Percentiles rank a stretch among this genome's conserved stretches.
These are phyloP conservation scores for Salarias fasciatus DNA, from an alignment of 2,797 vertebrate genomes.

Conservation along the genomic window DNA sequence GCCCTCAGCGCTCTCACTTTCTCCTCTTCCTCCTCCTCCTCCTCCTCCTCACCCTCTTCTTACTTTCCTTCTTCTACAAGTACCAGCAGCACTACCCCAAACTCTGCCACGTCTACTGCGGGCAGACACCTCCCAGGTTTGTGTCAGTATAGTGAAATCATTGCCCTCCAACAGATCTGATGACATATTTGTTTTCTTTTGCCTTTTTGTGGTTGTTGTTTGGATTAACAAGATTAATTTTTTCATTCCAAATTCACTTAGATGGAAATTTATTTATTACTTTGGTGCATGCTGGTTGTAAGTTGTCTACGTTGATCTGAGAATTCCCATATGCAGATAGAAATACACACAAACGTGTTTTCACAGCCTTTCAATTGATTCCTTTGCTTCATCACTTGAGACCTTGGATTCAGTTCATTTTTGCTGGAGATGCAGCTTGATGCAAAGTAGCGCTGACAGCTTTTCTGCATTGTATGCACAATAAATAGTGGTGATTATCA, in stretches of 20 bases:
- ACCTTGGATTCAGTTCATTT: slow-evolving; percentile 13
- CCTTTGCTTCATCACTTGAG: no score
- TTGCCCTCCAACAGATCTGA: slow-evolving; percentile 5
- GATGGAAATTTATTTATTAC: background rate
- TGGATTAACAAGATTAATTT: background rate
- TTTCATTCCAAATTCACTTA: background rate
- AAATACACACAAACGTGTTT: no score
- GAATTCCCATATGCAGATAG: background rate
- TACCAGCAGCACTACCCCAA: slow-evolving; percentile 64
- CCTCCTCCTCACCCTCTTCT: slow-evolving; percentile 59
- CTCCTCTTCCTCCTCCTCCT: slow-evolving; percentile 55
- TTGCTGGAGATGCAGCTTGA: background rate
- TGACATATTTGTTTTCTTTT: background rate
- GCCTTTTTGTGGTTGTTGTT: slow-evolving; percentile 16
- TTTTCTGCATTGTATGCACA: slow-evolving; percentile 4
- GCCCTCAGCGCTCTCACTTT: slow-evolving; percentile 74
- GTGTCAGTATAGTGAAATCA: slow-evolving; percentile 41
- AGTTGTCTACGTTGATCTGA: slow-evolving; percentile 12
- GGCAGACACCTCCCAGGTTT: slow-evolving; percentile 84
- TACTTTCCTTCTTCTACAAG: slow-evolving; percentile 59
- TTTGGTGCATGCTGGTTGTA: slow-evolving; percentile 5
- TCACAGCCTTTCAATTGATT: no score
- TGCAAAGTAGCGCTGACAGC: slow-evolving; percentile 4
- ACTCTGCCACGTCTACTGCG: slow-evolving; percentile 72
- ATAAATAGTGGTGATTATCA: slow-evolving; percentile 27